Evolutionary conservation across 1,140 invertebrate genomes (phyloP), one percentile per base, ranked within the genome.

Genomic region (Danaus plexippus): DNA sequence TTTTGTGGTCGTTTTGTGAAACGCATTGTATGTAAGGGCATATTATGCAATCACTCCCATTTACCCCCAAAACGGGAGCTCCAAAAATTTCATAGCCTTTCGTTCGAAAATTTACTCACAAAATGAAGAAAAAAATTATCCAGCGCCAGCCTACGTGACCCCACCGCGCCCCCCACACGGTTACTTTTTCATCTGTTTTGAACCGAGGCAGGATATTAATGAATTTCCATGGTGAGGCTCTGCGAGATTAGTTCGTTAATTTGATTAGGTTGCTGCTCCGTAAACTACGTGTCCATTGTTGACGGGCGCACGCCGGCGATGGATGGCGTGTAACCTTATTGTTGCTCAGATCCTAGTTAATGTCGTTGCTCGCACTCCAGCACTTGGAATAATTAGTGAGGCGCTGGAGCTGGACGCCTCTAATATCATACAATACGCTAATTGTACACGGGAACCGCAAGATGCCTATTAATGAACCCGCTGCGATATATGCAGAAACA

Each of bases 151-250:
- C 59, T 57, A 57, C 58, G 55, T 57, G 52, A 49, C 52, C 56
- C 54, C 32, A 47, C 64, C 59, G 46, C 54, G 50, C 52, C 59
- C 65, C 50, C 50, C 56, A 66, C 43, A 61, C 54, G 52, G 54
- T 52, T 63, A 73, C 65, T 79, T 80, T 76, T 80, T 74, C 69
- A 69, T 77, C 73, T 63, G 64, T 65, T 67, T 63, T 67, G 52
- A 64, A 59, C 61, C 67, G 58, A 66, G 67, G 66, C 78, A 85
- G 81, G 81, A 85, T 82, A 85, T 85, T 85, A 85, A 78, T 80
- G 78, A 75, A 85, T 85, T 85, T 85, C 81, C 81, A 77, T 73
- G 63, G 64, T 69, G 59, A 57, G 76, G 64, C 71, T 61, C 64
- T 66, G 58, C 67, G 70, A 71, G 74, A 85, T 85, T 80, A 78